Conservation (phyloP, 2,113 vertebrate genomes). For the Mastomys coucha region DNA sequence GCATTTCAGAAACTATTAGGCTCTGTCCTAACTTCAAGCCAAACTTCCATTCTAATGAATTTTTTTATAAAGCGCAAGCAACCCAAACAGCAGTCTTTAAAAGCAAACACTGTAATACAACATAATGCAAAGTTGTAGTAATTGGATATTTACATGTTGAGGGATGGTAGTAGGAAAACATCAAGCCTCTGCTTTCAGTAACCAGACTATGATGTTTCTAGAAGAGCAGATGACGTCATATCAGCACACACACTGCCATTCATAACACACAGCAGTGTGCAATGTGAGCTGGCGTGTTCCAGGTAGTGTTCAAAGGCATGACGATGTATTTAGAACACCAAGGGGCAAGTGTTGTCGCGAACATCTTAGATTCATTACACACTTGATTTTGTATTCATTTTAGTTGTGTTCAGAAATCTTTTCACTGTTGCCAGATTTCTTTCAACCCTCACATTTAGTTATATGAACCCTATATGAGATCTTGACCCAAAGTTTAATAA, state of each 20-base stretch:
- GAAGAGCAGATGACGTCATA: background rate
- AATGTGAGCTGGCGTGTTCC: background rate
- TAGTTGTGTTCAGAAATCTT: background rate
- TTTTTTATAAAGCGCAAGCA: background rate
- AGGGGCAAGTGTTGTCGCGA: background rate
- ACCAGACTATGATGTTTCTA: background rate
- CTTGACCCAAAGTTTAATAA: background rate
- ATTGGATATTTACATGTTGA: background rate
- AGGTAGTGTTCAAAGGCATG: background rate
- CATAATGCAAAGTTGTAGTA: background rate
- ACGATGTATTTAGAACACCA: background rate
- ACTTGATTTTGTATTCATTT: background rate
- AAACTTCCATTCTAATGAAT: background rate
- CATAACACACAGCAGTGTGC: background rate
- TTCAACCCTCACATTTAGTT: background rate
- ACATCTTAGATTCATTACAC: background rate
- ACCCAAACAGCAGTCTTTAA: background rate
- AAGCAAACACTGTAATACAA: background rate
- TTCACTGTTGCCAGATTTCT: background rate
- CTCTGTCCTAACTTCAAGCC: background rate
- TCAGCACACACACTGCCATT: background rate
- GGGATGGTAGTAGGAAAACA: background rate
- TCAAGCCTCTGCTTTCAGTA: background rate
- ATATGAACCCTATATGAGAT: background rate
- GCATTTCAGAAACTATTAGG: background rate